Evolutionary conservation across 37 sponge, comb jelly and placozoan species (phyloP).

Genomic region (Aphrocallistes beatrix): DNA sequence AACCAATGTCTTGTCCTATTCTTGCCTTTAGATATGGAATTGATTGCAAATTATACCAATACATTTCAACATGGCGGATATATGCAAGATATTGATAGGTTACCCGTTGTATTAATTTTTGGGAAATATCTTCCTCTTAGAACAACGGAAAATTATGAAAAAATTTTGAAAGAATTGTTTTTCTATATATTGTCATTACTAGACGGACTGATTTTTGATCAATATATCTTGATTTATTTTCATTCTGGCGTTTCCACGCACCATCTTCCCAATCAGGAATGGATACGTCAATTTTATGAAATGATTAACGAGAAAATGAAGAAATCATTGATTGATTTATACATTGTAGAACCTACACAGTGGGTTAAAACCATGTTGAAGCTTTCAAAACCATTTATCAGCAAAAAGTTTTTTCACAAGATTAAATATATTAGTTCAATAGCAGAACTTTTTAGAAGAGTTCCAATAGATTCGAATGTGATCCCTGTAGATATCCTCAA

Average conservation of each 20-base stretch:
- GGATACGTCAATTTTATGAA: neutral
- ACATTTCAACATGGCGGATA: conserved; percentile 2
- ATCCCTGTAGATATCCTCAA: neutral
- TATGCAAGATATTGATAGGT: neutral
- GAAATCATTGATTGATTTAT: neutral
- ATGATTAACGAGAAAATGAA: neutral
- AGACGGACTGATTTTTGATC: neutral
- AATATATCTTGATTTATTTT: neutral
- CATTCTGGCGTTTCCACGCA: neutral
- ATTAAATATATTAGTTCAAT: neutral
- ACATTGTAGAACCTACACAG: neutral
- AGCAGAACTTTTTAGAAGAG: neutral
- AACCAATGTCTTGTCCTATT: too few species aligned
- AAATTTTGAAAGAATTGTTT: neutral
- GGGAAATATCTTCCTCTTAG: conserved; percentile 1
- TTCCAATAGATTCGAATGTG: neutral
- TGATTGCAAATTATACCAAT: neutral
- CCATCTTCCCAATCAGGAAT: neutral
- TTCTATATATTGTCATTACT: neutral
- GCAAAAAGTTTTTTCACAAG: conserved; percentile 2
- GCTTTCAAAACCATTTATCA: neutral
- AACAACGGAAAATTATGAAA: neutral
- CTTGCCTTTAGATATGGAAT: conserved; percentile 18
- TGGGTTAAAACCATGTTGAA: neutral
- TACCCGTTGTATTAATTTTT: neutral